Percentiles rank a stretch among this genome's conserved stretches.
These are phyloP conservation scores for Dallia pectoralis DNA, from an alignment of 2,797 vertebrate genomes.

Conservation along the genomic window DNA sequence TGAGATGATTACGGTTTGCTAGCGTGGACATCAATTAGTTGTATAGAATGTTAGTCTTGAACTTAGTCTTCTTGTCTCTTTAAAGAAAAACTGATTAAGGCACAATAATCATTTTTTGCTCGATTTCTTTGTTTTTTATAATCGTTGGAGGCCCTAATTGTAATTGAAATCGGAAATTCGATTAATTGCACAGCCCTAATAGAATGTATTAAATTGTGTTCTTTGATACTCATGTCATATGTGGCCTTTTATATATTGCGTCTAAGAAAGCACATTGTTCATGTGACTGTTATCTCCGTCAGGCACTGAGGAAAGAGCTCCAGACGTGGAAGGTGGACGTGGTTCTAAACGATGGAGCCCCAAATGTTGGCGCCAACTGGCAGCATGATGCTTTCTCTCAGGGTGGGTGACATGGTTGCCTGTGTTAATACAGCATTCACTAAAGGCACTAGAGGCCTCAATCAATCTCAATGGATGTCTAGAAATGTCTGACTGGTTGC, in stretches of 20 bases:
- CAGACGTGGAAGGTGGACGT: slow-evolving; percentile 98
- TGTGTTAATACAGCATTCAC: no score
- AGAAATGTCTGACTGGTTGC: no score
- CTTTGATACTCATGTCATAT: background rate
- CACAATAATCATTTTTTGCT: no score
- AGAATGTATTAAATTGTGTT: background rate
- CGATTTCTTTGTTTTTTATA: no score
- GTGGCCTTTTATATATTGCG: background rate
- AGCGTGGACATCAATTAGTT: background rate
- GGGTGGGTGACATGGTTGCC: slow-evolving; percentile 65
- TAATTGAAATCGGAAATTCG: no score
- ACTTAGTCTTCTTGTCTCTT: no score
- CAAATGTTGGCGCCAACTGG: slow-evolving; percentile 96
- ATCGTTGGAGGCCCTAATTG: no score
- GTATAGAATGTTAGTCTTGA: background rate
- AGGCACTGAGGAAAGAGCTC: slow-evolving; percentile 90
- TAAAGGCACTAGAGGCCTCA: no score
- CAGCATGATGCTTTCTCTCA: slow-evolving; percentile 92
- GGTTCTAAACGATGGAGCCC: slow-evolving; percentile 93
- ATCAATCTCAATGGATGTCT: no score
- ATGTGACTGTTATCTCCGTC: background rate
- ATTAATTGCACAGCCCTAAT: no score
- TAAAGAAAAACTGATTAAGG: no score
- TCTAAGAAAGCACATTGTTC: background rate
- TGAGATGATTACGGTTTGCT: background rate